These are phyloP conservation scores for Euplagia quadripunctaria DNA, from an alignment of 2,888 invertebrate species.

Conservation along the genomic window DNA sequence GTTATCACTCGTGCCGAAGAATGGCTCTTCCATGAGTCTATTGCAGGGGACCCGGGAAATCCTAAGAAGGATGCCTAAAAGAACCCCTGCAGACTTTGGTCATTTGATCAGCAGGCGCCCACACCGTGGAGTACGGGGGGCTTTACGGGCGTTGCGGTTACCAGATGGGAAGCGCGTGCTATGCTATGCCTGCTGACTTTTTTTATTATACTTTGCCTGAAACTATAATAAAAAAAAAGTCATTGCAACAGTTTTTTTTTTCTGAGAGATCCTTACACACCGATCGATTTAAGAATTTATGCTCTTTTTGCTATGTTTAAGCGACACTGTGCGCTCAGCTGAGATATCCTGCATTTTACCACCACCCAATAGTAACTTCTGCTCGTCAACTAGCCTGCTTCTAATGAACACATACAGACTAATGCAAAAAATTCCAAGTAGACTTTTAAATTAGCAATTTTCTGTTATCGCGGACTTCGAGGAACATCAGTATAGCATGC, in stretches of 20 bases:
- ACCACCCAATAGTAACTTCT: neutral
- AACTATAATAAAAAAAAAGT: too few species aligned
- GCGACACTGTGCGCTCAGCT: neutral
- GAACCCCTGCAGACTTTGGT: too few species aligned
- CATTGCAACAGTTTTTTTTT: neutral
- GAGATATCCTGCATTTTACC: neutral
- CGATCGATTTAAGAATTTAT: neutral
- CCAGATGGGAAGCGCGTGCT: too few species aligned
- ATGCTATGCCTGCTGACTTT: too few species aligned
- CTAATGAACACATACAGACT: neutral
- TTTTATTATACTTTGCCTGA: too few species aligned
- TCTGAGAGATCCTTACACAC: neutral
- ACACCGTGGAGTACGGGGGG: too few species aligned
- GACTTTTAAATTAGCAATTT: constrained; percentile 4
- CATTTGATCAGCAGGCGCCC: too few species aligned
- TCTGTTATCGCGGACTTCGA: constrained; percentile 27
- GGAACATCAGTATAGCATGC: constrained; percentile 38
- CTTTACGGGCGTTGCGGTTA: too few species aligned
- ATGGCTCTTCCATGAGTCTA: too few species aligned
- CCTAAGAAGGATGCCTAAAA: too few species aligned
- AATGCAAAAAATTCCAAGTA: neutral
- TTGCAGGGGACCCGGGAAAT: too few species aligned
- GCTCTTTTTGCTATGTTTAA: neutral
- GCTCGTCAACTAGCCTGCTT: neutral
- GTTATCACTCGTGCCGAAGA: too few species aligned